These are phyloP conservation scores for Euglossa dilemma DNA, from an alignment of 1,140 invertebrate species.

Conservation along the genomic window DNA sequence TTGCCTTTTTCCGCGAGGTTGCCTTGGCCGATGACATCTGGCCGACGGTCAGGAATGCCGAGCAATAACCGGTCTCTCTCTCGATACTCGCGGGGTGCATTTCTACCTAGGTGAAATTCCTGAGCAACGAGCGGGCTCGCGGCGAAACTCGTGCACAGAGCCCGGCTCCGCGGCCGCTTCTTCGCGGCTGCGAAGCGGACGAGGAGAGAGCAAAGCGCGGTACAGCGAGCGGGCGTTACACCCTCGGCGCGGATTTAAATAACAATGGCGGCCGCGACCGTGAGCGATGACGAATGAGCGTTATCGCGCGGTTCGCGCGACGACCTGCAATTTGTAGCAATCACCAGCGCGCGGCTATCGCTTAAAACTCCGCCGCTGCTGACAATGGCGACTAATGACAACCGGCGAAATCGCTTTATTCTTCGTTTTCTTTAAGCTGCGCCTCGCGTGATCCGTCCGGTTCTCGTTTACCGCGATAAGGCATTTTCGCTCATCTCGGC, in stretches of 20 bases:
- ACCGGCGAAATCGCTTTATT: neutral
- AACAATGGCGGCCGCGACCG: conserved; percentile 16
- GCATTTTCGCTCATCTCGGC: neutral
- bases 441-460: conserved; percentile 18
- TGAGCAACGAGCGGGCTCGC: conserved; percentile 25
- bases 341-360: neutral
- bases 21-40: conserved; percentile 77
- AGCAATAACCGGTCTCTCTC: conserved; percentile 74
- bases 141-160: conserved; percentile 60
- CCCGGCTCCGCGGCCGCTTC: neutral
- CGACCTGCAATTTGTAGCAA: conserved; percentile 1
- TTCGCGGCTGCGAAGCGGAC: neutral
- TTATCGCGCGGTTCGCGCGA: neutral
- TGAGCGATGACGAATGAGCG: neutral
- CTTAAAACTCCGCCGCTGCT: neutral
- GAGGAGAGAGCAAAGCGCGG: neutral
- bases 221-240: neutral
- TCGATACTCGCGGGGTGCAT: conserved; percentile 61
- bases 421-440: neutral
- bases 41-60: conserved; percentile 75
- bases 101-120: conserved; percentile 67
- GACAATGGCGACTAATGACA: neutral
- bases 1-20: conserved; percentile 65
- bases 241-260: conserved; percentile 5
- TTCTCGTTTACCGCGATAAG: conserved; percentile 16